Base-by-base conservation (phyloP, 37 sponge, comb jelly and placozoan species). In the Spongilla lacustris region DNA sequence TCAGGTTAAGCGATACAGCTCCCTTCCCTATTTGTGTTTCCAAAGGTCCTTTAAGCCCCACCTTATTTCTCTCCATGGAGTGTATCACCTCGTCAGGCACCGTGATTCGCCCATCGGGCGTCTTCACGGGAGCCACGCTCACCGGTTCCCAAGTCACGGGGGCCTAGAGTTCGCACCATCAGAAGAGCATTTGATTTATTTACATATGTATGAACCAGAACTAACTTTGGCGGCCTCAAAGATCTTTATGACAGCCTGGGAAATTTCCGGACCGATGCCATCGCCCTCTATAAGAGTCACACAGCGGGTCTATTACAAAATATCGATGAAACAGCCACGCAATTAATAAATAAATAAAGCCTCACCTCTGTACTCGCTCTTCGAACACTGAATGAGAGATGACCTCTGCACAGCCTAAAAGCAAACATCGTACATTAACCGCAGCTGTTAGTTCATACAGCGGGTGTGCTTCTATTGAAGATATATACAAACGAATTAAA, bases 261-360 rank as follows among this genome's bases (percentile, higher is more conserved):
- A 97, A 72, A 99, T 99, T 69, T 99, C 97, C 2, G 98, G 97
- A 13, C 99, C 99, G 50, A 99, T 97, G 0, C 99, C 99, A 92
- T 99, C 99, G 30, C 99, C 99, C 25, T 94, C 90, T 32, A 99
- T 95, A 30, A 99, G 79, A 14, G 99, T 99, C 12, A 99, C 91
- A 74, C 81, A 78, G 10, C 71, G 71, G 1, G 69, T n/a, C 73
- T 66, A 34, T 73, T 13, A n/a, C 30, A 73, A 73, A 19, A 27
- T 70, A 30, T 23, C 6, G 13, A 73, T 73, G 33, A 34, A 73
- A 21, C 30, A 21, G 46, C 35, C 41, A 38, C 13, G 11, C 24
- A 66, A 28, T 27, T 19, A 13, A 67, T 22, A 4, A 72, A 0
- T 80, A n/a, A n/a, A n/a, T n/a, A n/a, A n/a, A n/a, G 25, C 33